Percentiles rank a stretch among this genome's conserved stretches.
Evolutionary conservation across 2,113 vertebrate species (phyloP).

Genomic region (Megaceryle torquata): DNA sequence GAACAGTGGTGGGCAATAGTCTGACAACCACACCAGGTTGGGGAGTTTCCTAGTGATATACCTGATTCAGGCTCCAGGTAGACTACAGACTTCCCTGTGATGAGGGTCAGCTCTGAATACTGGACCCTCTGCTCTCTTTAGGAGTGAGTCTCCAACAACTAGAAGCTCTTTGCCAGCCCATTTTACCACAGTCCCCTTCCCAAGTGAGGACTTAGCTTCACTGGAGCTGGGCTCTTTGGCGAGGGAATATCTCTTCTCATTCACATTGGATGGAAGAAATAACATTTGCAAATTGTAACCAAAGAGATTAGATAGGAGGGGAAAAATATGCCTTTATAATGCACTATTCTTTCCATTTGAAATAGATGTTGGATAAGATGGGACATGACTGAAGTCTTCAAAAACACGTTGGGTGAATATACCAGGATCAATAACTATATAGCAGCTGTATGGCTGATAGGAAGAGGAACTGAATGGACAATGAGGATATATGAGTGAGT

Average conservation of each 20-base stretch:
- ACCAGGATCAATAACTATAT: background rate
- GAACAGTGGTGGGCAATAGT: too few relatives aligned
- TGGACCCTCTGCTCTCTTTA: too few relatives aligned
- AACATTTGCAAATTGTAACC: background rate
- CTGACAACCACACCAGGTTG: too few relatives aligned
- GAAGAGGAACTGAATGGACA: background rate
- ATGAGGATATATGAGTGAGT: background rate
- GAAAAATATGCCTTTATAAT: background rate
- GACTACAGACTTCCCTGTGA: too few relatives aligned
- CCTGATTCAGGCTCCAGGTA: too few relatives aligned
- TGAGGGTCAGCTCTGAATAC: too few relatives aligned
- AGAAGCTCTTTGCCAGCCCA: too few relatives aligned
- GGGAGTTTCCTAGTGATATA: too few relatives aligned
- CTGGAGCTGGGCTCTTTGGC: too few relatives aligned
- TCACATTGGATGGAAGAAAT: background rate
- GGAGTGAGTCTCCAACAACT: too few relatives aligned
- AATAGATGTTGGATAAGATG: background rate
- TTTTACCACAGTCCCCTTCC: too few relatives aligned
- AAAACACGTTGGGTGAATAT: background rate
- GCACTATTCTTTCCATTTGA: background rate
- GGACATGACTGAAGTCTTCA: background rate
- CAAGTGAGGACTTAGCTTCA: too few relatives aligned
- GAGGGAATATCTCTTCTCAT: background rate
- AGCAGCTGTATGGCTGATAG: background rate
- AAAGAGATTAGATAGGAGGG: background rate